phyloP scores from a whole-genome alignment of 2,113 vertebrate species.

The Pionites leucogaster region DNA sequence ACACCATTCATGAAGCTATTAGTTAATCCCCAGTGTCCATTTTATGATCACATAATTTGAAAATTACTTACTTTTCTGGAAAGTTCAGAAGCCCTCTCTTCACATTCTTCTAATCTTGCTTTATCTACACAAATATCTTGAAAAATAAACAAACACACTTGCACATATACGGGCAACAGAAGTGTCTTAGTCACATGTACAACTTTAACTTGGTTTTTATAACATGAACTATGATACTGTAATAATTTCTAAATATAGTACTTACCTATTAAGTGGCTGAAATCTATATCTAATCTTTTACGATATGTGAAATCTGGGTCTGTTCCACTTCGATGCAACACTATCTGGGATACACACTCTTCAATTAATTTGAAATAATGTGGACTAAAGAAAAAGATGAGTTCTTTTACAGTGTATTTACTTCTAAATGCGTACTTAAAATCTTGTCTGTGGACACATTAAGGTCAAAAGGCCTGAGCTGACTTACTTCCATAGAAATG shows the following conservation, averaged over 20 bases:
- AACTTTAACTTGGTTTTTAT: background rate
- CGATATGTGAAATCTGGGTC: conserved; percentile 96
- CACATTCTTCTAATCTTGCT: conserved; percentile 87
- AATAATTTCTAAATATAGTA: background rate
- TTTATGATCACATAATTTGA: background rate
- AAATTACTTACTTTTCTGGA: conserved; percentile 84
- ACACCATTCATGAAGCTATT: background rate
- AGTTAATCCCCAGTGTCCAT: background rate
- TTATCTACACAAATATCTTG: conserved; percentile 90
- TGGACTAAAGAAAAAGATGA: conserved; percentile 76
- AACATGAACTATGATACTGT: background rate
- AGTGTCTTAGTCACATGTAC: background rate
- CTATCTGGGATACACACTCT: conserved; percentile 95
- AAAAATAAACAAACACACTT: conserved; percentile 29
- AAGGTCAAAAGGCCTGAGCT: background rate
- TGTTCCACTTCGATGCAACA: conserved; percentile 90
- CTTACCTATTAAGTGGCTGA: conserved; percentile 91
- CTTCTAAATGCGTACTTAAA: background rate
- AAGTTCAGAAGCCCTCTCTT: conserved; percentile 86
- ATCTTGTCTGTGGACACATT: background rate
- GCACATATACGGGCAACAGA: background rate
- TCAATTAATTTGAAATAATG: conserved; percentile 98
- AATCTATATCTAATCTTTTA: conserved; percentile 92
- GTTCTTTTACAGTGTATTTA: background rate
- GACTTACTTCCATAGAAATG: background rate